Percentiles rank a stretch among this genome's conserved stretches.
phyloP scores from a whole-genome alignment of 2,113 vertebrate species.

The Trachemys scripta region DNA sequence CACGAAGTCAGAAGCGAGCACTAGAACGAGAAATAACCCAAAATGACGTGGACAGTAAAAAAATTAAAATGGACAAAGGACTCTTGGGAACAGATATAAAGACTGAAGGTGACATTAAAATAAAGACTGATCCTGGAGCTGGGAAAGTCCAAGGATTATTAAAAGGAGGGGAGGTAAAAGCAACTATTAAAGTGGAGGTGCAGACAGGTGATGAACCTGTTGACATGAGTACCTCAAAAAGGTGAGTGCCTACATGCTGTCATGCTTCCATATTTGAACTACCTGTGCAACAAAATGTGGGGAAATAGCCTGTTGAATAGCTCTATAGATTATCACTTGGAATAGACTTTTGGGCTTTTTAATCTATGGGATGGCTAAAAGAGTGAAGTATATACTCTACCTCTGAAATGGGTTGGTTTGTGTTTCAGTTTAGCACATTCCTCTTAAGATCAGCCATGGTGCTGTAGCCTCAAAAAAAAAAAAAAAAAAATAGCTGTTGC shows the following conservation, averaged over 20 bases:
- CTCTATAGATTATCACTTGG: no score
- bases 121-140: conserved; percentile 79
- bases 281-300: rapidly evolving
- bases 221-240: conserved; percentile 96
- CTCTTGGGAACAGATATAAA: conserved; percentile 63
- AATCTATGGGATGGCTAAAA: neutral
- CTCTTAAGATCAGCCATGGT: neutral
- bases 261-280: rapidly evolving
- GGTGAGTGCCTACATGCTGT: conserved; percentile 77
- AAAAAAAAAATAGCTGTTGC: neutral
- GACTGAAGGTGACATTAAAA: conserved; percentile 70
- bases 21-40: conserved; percentile 85
- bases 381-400: neutral
- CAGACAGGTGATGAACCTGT: conserved; percentile 90
- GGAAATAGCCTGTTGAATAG: neutral
- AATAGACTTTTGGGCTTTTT: neutral
- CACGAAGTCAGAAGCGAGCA: conserved; percentile 95
- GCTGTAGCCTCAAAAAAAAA: neutral
- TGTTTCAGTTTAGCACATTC: neutral
- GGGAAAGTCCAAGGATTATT: conserved; percentile 83
- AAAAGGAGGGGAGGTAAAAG: conserved; percentile 86
- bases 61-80: conserved; percentile 89
- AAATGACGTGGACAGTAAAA: conserved; percentile 88
- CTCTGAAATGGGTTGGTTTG: rapidly evolving
- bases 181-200: conserved; percentile 89